Evolutionary conservation across 2,888 invertebrate species (phyloP), one percentile per base, ranked within the genome.

Genomic region (Phyllotreta striolata): DNA sequence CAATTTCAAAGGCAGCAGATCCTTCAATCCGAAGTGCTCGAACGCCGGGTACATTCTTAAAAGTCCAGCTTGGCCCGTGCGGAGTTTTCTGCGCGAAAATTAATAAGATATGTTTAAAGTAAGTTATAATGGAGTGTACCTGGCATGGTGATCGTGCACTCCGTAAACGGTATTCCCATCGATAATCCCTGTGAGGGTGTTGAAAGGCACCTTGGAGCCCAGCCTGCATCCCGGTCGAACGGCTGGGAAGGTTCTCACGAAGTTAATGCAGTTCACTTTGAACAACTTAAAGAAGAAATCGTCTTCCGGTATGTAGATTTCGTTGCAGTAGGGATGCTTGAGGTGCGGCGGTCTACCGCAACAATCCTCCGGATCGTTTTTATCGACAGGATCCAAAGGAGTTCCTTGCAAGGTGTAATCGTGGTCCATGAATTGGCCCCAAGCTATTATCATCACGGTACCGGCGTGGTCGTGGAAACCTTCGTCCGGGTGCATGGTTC

Each of bases 381-480:
- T 88, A 82, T 91, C 93, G 72, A 89, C 82, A 2, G 93, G 89
- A 83, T 95, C 95, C 68, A 95, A 84, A 46, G 95, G 93, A 34
- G 94, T 95, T 71, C 88, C 95, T 61, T 94, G 94, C 41, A 95
- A 86, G 4, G 95, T 95, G 75, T 92, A 93, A 81, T 95, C 95
- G 84, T 96, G 95, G 82, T 95, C 95, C 89, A 95, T 93, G 83
- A 95, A 95, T 83, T 95, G 95, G 73, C 95, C 95, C 95, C 95
- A 96, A 62, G 95, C 94, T 73, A 93, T 92, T 63, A 95, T 90
- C 91, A 95, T 93, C 74, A 95, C 93, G 37, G 95, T 95, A 56
- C 95, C 94, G 35, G 95, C 95, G 82, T 95, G 95, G 82, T 96
- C 95, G 79, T 95, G 95, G 85, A 89, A 95, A 43, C 95, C 95